Base-by-base conservation (phyloP, 2,797 vertebrate species). In the Semotilus atromaculatus region DNA sequence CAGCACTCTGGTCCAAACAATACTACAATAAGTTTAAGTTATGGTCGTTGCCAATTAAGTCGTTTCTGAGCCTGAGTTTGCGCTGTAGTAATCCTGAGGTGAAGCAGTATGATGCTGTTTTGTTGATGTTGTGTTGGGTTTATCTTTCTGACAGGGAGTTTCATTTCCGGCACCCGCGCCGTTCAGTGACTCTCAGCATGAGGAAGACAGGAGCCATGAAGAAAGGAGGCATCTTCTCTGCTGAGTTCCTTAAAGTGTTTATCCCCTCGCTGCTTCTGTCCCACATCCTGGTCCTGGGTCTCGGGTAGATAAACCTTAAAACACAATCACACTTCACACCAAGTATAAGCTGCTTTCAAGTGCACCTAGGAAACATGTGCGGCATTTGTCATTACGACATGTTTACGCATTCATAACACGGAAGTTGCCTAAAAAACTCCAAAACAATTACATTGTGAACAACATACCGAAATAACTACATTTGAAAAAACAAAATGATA, bases 161-260 rank as follows among this genome's bases (percentile, higher is more conserved):
- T 92, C 96, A 98, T 90, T 99, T 99, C 94, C 96, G 97, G 84
- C 98, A 99, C 94, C 98, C 97, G 1, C 97, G 97, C 16, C 96
- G 97, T 87, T 95, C 97, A 0, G 96, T 97, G 68, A 97, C 96
- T 18, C 95, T 99, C 90, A 99, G 98, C 94, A 99, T 99, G 98
- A 97, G 98, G 87, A 99, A 98, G 94, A 98, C 97, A 0, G 97
- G 98, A 72, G 98, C 96, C 88, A 99, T 99, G 98, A 99, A 99
- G 94, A 99, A 99, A 93, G 98, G 98, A 81, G 98, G 98, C 72
- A 95, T 99, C 91, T 99, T 99, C 95, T 99, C 98, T 0, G 97
- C 97, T 0, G 98, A 99, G 88, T 99, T 99, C 91, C 97, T 99
- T 87, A 97, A 99, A 93, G 96, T 99, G 91, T 98, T 99, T 95